Evolutionary conservation across 2,888 invertebrate species (phyloP), one percentile per base, ranked within the genome.

Genomic region (Hyppa rectilinea): DNA sequence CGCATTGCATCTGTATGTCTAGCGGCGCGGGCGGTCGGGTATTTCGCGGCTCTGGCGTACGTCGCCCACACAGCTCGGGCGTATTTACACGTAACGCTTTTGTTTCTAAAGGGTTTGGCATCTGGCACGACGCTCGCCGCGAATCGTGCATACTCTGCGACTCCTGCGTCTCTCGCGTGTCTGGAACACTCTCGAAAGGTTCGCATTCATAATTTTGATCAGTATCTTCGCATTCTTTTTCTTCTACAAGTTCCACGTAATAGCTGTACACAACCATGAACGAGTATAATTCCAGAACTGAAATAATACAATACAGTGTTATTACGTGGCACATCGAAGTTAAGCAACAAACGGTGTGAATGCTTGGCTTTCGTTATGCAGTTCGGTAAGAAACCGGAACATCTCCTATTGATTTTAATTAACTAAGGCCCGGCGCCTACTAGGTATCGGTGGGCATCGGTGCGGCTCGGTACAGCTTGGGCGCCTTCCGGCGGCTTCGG

Each of bases 271-370:
- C 89, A 12, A 91, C 86, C 14, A 89, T 75, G 61, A 90, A 85
- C 0, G 86, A 78, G 73, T 92, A 92, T 20, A 88, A 71, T 61
- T 92, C 92, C 60, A 91, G 47, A 73, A 91, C 92, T 92, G 82
- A 29, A 85, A 87, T 52, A 26, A 62, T 34, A 73, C 45, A 23
- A 61, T n/a, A 56, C 10, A 3, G 40, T 34, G 47, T 71, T 5
- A 47, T 5, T 36, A 43, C 2, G 7, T 4, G 14, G 36, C 14
- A 60, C 34, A 17, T 17, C 1, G n/a, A 12, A 36, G 17, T 38
- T 36, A 14, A 14, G 12, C 38, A 34, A 36, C 17, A 17, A 49
- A 29, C 26, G 12, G 52, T n/a, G n/a, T n/a, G n/a, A n/a, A n/a
- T n/a, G n/a, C n/a, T 20, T 26, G 20, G 40, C 26, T 26, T 20